Base-by-base conservation (phyloP, 2,797 vertebrate genomes). In the Characodon lateralis region DNA sequence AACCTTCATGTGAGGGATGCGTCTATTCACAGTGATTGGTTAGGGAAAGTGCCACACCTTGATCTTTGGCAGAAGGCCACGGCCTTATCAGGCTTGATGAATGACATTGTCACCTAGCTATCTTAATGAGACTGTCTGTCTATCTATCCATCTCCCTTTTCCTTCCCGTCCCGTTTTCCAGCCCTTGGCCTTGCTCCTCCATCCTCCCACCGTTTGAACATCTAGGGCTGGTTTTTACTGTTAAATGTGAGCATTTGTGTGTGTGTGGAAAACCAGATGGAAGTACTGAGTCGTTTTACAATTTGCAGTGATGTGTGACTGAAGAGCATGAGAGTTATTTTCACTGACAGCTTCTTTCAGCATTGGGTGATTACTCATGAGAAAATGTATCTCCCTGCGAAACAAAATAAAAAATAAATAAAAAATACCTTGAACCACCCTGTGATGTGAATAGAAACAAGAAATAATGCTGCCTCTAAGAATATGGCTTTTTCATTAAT, bases 61-160 rank as follows among this genome's bases (percentile, higher is more conserved):
- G 91, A 88, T 89, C 91, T 31, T 79, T 92, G 92, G 90, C 89
- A 83, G 80, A 2, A 8, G 82, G 81, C 89, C 87, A 83, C 0
- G 77, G 83, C 82, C 92, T 94, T 94, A 93, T 94, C 94, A 87
- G 72, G 7, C 73, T 72, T 94, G 94, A 95, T 93, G 89, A 89
- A 94, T 92, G 80, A 80, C 87, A 90, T 88, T 93, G 92, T 91
- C 93, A 94, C 89, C 85, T 74, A 86, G 91, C 89, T 95, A 96
- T 95, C 95, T 95, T 95, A 95, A 95, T 95, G 92, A 91, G 87
- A 90, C 75, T 7, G 80, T 90, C 75, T 7, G 80, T 85, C 91
- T 91, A 91, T 91, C 94, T 89, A 61, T 85, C 73, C 87, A 91
- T 92, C 92, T 91, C 86, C 89, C 80, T 86, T 87, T 86, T 90